Percentiles rank a stretch among this genome's conserved stretches.
Conservation (phyloP, 1,140 invertebrate genomes). For the Heliconius hermathena region DNA sequence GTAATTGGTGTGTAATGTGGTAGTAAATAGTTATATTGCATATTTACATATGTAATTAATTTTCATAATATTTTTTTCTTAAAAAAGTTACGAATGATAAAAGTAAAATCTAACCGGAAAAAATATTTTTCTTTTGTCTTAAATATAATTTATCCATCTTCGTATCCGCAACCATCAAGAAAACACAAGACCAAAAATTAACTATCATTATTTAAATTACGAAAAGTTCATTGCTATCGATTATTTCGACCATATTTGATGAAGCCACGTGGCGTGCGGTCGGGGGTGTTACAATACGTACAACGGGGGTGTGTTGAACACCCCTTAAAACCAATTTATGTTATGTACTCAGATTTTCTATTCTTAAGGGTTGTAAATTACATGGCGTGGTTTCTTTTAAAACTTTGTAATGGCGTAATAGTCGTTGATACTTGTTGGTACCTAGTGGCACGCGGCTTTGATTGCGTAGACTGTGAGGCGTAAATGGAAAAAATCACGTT, state of each 20-base stretch:
- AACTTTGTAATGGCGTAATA: background rate
- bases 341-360: conserved; percentile 23
- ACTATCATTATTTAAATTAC: background rate
- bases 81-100: no score
- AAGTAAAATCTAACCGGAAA: no score
- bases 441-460: background rate
- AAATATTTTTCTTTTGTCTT: no score
- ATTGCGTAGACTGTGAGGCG: no score
- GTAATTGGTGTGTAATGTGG: no score
- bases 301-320: conserved; percentile 42
- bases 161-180: background rate
- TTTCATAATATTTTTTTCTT: no score
- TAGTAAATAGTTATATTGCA: no score
- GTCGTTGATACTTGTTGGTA: background rate
- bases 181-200: background rate
- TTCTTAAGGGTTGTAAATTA: conserved; percentile 12
- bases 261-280: conserved; percentile 33
- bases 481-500: no score
- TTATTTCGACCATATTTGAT: conserved; percentile 46
- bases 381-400: background rate
- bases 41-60: no score
- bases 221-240: background rate
- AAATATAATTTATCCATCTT: no score
- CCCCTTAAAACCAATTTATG: conserved; percentile 39
- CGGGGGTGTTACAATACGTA: conserved; percentile 36